phyloP scores from a whole-genome alignment of 2,888 invertebrate species.

The Archaeoteleia sp. region DNA sequence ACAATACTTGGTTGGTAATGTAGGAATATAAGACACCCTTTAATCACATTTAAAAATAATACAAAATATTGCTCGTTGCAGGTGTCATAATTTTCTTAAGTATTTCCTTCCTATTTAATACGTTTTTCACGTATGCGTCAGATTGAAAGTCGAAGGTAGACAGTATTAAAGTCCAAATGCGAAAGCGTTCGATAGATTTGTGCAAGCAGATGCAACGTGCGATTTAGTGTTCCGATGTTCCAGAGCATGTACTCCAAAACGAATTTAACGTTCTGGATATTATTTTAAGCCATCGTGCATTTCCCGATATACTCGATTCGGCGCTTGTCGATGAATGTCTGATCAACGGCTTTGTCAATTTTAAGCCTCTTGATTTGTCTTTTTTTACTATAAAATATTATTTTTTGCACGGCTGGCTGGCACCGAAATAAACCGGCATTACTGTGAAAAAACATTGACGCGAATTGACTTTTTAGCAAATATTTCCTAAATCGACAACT shows the following conservation, averaged over 20 bases:
- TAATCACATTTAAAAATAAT: conserved; percentile 1
- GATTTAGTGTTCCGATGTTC: conserved; percentile 47
- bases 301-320: conserved; percentile 65
- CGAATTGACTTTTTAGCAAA: conserved; percentile 28
- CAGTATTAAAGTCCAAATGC: conserved; percentile 27
- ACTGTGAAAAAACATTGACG: conserved; percentile 21
- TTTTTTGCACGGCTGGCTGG: conserved; percentile 37
- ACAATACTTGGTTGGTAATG: too few relatives aligned
- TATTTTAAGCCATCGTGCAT: conserved; percentile 66
- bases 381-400: conserved; percentile 46
- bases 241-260: conserved; percentile 59
- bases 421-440: conserved; percentile 39
- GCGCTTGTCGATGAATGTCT: conserved; percentile 69
- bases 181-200: conserved; percentile 32
- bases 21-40: too few relatives aligned
- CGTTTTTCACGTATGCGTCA: too few relatives aligned
- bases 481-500: conserved; percentile 17
- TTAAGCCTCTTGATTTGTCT: conserved; percentile 68
- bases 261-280: conserved; percentile 62
- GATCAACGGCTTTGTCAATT: conserved; percentile 74
- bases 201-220: conserved; percentile 39
- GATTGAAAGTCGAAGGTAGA: too few relatives aligned
- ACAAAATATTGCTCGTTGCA: too few relatives aligned
- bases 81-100: conserved; percentile 40
- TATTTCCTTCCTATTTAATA: conserved; percentile 19